Conservation (phyloP, 2,113 vertebrate genomes). For the Setophaga petechia region DNA sequence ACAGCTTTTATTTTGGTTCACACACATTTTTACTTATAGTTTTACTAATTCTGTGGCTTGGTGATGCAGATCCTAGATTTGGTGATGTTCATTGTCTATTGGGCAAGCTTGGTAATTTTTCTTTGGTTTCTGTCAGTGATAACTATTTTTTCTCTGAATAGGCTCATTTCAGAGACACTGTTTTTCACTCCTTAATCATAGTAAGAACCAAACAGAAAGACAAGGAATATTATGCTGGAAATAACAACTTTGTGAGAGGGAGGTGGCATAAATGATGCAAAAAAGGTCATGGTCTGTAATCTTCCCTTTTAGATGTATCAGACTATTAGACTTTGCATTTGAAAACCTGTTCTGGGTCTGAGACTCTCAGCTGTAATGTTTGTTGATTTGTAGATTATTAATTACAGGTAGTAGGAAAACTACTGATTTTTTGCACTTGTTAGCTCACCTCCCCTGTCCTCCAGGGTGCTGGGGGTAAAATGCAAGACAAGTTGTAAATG, state of each 20-base stretch:
- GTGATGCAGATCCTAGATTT: not conserved
- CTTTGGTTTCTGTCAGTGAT: not conserved
- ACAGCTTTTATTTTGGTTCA: not conserved
- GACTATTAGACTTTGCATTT: not conserved
- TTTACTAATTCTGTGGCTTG: not conserved
- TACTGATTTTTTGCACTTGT: not conserved
- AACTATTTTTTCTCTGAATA: not conserved
- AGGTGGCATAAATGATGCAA: not conserved
- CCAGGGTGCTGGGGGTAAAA: not conserved
- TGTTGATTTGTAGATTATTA: not conserved
- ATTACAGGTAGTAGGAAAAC: not conserved
- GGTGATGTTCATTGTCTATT: not conserved
- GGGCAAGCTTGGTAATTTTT: not conserved
- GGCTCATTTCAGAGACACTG: not conserved
- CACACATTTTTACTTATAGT: not conserved
- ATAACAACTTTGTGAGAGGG: not conserved
- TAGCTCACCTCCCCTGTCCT: not conserved
- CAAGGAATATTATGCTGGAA: not conserved
- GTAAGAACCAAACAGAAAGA: not conserved
- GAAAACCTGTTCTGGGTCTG: not conserved
- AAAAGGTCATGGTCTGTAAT: not conserved
- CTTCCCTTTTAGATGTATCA: not conserved
- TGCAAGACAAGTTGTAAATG: not conserved
- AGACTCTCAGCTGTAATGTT: not conserved
- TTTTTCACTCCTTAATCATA: not conserved